Percentiles rank a stretch among this genome's conserved stretches.
Evolutionary conservation across 53 echinoderm and acorn worm genomes (phyloP).

Genomic region (Astropecten irregularis): DNA sequence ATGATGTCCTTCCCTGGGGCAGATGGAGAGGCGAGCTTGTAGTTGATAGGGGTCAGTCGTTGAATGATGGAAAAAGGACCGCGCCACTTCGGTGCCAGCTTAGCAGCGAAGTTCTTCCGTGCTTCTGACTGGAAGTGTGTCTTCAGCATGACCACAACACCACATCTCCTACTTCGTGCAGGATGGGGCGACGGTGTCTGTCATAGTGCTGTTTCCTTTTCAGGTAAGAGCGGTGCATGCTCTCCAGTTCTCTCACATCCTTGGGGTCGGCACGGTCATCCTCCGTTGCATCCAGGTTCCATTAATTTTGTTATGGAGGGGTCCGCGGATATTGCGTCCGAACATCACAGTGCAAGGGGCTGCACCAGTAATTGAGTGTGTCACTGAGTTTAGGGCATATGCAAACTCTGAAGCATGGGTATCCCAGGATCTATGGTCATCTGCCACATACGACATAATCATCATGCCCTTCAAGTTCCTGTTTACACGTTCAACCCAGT

Average conservation of each 20-base stretch:
- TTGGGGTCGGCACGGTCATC: background rate
- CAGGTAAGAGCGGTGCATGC: background rate
- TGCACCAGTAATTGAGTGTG: background rate
- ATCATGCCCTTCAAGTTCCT: conserved; percentile 58
- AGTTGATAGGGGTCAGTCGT: conserved; percentile 24
- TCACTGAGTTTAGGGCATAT: conserved; percentile 24
- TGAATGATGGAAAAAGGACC: conserved; percentile 30
- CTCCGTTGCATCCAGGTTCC: too few relatives aligned
- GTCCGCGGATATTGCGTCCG: too few relatives aligned
- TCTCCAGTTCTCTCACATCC: background rate
- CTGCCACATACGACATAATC: conserved; percentile 18
- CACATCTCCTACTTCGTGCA: too few relatives aligned
- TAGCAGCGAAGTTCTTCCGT: conserved; percentile 17
- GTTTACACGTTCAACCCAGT: conserved; percentile 72
- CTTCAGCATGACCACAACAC: conserved; percentile 12
- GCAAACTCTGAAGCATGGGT: conserved; percentile 14
- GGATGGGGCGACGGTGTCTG: background rate
- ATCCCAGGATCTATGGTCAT: conserved; percentile 63
- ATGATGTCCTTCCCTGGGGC: conserved; percentile 3
- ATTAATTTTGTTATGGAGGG: too few relatives aligned
- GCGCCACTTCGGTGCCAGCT: conserved; percentile 53
- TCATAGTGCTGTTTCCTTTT: conserved; percentile 18
- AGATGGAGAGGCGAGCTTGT: background rate
- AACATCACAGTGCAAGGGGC: background rate
- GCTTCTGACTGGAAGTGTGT: conserved; percentile 28